Evolutionary conservation across 2,113 vertebrate species (phyloP).

Genomic region (Albula goreensis): DNA sequence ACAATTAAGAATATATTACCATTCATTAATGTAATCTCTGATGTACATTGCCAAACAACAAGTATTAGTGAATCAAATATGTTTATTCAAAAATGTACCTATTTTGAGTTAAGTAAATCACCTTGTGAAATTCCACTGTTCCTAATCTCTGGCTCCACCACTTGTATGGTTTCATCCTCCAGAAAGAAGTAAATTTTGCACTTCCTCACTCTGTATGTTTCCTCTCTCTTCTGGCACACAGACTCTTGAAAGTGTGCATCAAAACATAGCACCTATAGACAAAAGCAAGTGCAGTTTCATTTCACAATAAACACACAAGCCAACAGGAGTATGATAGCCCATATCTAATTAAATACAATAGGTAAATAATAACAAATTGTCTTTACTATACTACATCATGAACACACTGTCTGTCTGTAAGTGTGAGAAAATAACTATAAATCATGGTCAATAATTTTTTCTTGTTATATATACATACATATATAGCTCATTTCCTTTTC

Average conservation of each 20-base stretch:
- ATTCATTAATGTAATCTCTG: neutral
- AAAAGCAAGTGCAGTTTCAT: neutral
- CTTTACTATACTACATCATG: too few relatives aligned
- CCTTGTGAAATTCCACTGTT: slow-evolving; percentile 89
- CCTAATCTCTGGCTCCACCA: slow-evolving; percentile 78
- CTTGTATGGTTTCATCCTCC: slow-evolving; percentile 91
- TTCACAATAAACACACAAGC: neutral
- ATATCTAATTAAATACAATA: neutral
- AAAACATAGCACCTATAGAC: slow-evolving; percentile 80
- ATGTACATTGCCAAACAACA: slow-evolving; percentile 9
- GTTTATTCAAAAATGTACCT: neutral
- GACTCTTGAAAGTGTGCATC: slow-evolving; percentile 83
- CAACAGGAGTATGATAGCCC: neutral
- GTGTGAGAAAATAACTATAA: too few relatives aligned
- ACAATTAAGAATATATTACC: neutral
- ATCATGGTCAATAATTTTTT: too few relatives aligned
- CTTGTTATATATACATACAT: too few relatives aligned
- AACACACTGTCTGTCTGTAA: too few relatives aligned
- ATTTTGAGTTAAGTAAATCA: slow-evolving; percentile 50
- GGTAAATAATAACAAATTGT: too few relatives aligned
- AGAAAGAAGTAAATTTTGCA: slow-evolving; percentile 89
- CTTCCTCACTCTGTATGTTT: slow-evolving; percentile 77
- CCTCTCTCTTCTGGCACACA: slow-evolving; percentile 70
- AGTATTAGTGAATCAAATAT: neutral
- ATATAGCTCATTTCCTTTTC: too few relatives aligned